Conservation (phyloP, 2,797 vertebrate genomes). For the Rhynchonycteris naso region DNA sequence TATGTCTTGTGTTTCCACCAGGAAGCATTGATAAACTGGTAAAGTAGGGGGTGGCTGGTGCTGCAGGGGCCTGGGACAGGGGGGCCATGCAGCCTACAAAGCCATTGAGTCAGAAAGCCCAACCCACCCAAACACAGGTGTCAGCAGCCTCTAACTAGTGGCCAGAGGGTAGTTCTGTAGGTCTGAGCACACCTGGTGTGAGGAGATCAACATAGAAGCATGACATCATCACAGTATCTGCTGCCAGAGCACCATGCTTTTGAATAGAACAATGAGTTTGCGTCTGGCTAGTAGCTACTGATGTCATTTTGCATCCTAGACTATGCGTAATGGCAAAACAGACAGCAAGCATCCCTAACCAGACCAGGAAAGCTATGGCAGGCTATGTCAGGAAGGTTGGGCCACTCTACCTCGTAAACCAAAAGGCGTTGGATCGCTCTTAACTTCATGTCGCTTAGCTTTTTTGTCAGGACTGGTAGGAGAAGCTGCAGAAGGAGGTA, state of each 20-base stretch:
- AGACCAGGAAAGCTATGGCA: fast-evolving
- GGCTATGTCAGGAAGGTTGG: constrained; percentile 15
- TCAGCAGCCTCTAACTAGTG: no score
- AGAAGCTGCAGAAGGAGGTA: constrained; percentile 89
- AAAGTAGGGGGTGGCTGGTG: fast-evolving
- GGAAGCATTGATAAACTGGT: fast-evolving
- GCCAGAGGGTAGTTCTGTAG: no score
- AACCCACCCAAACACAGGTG: not conserved
- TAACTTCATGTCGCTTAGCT: constrained; percentile 95
- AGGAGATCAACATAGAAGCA: fast-evolving
- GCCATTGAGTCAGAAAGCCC: not conserved
- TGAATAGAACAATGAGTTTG: not conserved
- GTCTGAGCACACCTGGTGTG: fast-evolving
- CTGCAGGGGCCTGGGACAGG: not conserved
- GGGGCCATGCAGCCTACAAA: fast-evolving
- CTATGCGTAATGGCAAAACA: not conserved
- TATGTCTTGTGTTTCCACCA: no score
- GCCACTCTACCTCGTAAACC: constrained; percentile 95
- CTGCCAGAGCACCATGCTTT: fast-evolving
- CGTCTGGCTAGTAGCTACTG: not conserved
- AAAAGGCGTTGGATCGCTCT: constrained; percentile 97
- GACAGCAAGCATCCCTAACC: not conserved
- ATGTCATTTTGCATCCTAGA: not conserved
- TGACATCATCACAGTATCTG: fast-evolving
- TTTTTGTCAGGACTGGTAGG: constrained; percentile 97